Evolutionary conservation across 1,140 invertebrate species (phyloP).

Genomic region (Drosophila nebulosa): DNA sequence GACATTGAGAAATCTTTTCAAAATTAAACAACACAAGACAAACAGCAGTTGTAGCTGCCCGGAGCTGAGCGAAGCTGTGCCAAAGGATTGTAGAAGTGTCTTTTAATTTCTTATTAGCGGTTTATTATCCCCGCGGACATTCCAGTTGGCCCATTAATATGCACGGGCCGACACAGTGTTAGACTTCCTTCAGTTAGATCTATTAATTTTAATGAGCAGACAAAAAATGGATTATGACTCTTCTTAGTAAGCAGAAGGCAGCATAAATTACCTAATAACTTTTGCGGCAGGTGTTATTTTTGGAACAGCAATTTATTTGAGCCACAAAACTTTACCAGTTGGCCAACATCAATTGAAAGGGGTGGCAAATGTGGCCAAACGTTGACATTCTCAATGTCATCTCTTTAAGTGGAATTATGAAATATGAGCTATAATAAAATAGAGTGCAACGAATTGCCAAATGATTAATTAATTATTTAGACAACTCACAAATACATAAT

Average conservation of each 20-base stretch:
- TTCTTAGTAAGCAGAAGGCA: conserved; percentile 30
- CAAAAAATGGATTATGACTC: conserved; percentile 60
- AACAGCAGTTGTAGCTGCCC: conserved; percentile 51
- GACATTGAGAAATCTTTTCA: conserved; percentile 54
- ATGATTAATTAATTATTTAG: too few relatives aligned
- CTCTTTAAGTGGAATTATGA: not conserved
- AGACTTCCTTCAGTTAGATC: conserved; percentile 31
- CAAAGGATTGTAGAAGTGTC: conserved; percentile 57
- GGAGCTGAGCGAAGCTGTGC: not conserved
- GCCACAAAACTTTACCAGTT: conserved; percentile 16
- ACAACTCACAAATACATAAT: too few relatives aligned
- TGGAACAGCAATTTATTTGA: conserved; percentile 48
- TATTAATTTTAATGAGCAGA: conserved; percentile 75
- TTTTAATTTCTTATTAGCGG: conserved; percentile 80
- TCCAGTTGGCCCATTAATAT: conserved; percentile 63
- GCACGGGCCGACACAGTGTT: conserved; percentile 48
- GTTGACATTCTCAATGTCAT: not conserved
- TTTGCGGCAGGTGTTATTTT: conserved; percentile 72
- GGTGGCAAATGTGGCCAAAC: not conserved
- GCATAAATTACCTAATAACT: conserved; percentile 75
- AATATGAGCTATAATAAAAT: not conserved
- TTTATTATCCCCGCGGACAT: conserved; percentile 74
- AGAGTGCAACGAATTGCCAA: too few relatives aligned
- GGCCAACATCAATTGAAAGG: conserved; percentile 21
- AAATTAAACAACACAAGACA: conserved; percentile 45